A percentile compares a stretch with the other conserved stretches of the same genome.
Evolutionary conservation across 2,888 invertebrate species (phyloP).

Genomic region (Brachyopa scutellaris): DNA sequence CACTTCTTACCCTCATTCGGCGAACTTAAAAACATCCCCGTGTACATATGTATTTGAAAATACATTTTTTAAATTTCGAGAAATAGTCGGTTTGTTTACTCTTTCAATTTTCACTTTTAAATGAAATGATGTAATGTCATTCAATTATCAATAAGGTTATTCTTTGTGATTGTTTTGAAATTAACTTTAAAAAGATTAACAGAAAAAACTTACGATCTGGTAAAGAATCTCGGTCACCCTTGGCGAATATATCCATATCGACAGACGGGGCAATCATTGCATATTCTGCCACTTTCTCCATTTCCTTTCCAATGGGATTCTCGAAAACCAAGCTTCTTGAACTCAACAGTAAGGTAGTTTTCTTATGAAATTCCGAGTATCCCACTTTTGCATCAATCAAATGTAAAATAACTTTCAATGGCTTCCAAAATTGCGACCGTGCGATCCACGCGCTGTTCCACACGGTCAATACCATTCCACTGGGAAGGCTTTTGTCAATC

Average conservation of each 20-base stretch:
- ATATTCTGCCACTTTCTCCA: constrained; percentile 81
- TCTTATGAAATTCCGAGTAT: constrained; percentile 83
- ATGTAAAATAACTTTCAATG: constrained; percentile 87
- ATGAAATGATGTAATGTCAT: too few relatives aligned
- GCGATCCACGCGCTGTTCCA: constrained; percentile 89
- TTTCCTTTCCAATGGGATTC: constrained; percentile 87
- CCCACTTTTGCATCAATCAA: constrained; percentile 87
- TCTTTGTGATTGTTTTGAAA: too few relatives aligned
- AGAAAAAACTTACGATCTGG: constrained; percentile 81
- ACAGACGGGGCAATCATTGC: constrained; percentile 67
- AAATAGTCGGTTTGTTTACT: too few relatives aligned
- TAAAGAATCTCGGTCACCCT: constrained; percentile 73
- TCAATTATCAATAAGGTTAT: too few relatives aligned
- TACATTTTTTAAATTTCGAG: too few relatives aligned
- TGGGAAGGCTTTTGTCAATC: constrained; percentile 84
- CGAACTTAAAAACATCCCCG: too few relatives aligned
- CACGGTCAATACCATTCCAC: constrained; percentile 84
- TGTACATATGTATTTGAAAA: too few relatives aligned
- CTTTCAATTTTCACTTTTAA: too few relatives aligned
- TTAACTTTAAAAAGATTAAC: too few relatives aligned
- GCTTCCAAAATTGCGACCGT: constrained; percentile 85
- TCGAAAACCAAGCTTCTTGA: constrained; percentile 87
- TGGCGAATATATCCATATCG: constrained; percentile 73
- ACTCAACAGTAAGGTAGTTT: constrained; percentile 83
- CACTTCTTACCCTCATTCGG: too few relatives aligned